phyloP scores from a whole-genome alignment of 2,888 invertebrate species.

The Parthenolecanium corni region DNA sequence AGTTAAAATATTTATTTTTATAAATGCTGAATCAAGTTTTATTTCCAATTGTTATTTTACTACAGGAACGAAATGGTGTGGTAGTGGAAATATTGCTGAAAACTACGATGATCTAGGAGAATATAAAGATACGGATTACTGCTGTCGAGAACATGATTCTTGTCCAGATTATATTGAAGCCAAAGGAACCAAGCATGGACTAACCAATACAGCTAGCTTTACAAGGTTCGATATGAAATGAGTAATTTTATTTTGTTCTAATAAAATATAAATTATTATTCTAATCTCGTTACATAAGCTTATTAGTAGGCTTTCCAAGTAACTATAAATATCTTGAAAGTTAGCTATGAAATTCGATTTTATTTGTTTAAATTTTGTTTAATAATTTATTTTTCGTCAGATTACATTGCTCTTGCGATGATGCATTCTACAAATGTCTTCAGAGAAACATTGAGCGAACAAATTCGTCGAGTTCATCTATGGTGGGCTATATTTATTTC shows the following conservation, averaged over 20 bases:
- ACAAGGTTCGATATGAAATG: constrained; percentile 15
- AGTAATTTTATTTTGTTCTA: not conserved
- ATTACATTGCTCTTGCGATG: constrained; percentile 13
- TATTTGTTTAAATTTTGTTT: too few species aligned
- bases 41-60: too few species aligned
- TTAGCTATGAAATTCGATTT: too few species aligned
- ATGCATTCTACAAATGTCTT: constrained; percentile 8
- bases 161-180: constrained; percentile 26
- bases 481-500: constrained; percentile 10
- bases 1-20: too few species aligned
- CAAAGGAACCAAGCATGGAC: constrained; percentile 16
- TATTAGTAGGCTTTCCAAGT: too few species aligned
- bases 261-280: too few species aligned
- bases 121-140: constrained; percentile 17
- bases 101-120: constrained; percentile 22
- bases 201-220: constrained; percentile 19
- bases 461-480: not conserved
- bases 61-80: constrained; percentile 29
- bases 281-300: too few species aligned
- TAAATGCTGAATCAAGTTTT: too few species aligned
- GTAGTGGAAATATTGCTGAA: constrained; percentile 25
- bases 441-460: not conserved
- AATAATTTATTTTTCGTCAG: not conserved
- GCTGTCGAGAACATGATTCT: constrained; percentile 27
- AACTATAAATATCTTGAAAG: too few species aligned